Evolutionary conservation across 2,888 invertebrate genomes (phyloP).

Genomic region (Acrobasis repandana): DNA sequence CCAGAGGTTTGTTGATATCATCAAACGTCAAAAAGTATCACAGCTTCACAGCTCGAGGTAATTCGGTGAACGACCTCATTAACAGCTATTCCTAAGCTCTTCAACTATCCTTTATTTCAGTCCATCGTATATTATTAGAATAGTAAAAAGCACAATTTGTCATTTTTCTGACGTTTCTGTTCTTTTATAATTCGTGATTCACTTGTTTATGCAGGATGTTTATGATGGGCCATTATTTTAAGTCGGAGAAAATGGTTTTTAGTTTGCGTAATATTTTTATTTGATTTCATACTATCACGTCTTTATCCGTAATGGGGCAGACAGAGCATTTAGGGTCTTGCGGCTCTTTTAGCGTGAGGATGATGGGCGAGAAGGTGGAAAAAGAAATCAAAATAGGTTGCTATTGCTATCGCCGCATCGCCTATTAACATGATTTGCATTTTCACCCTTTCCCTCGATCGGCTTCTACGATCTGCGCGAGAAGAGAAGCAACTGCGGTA

Average conservation of each 20-base stretch:
- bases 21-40: conserved; percentile 8
- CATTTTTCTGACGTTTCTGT: conserved; percentile 39
- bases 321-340: no score
- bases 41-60: conserved; percentile 30
- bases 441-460: no score
- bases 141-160: conserved; percentile 55
- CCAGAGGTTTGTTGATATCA: conserved; percentile 29
- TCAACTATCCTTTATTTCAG: conserved; percentile 60
- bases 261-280: neutral
- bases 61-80: conserved; percentile 70
- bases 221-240: conserved; percentile 33
- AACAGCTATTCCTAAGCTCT: conserved; percentile 51
- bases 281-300: neutral
- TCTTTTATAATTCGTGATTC: conserved; percentile 31
- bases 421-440: no score
- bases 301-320: no score
- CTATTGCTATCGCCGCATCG: no score
- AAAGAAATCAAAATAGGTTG: no score
- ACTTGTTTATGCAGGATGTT: conserved; percentile 35
- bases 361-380: no score
- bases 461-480: no score
- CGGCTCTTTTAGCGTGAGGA: no score
- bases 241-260: neutral
- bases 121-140: conserved; percentile 60
- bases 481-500: no score